Evolutionary conservation across 2,797 vertebrate species (phyloP), one percentile per base, ranked within the genome.

Genomic region (Alexandromys oeconomus): DNA sequence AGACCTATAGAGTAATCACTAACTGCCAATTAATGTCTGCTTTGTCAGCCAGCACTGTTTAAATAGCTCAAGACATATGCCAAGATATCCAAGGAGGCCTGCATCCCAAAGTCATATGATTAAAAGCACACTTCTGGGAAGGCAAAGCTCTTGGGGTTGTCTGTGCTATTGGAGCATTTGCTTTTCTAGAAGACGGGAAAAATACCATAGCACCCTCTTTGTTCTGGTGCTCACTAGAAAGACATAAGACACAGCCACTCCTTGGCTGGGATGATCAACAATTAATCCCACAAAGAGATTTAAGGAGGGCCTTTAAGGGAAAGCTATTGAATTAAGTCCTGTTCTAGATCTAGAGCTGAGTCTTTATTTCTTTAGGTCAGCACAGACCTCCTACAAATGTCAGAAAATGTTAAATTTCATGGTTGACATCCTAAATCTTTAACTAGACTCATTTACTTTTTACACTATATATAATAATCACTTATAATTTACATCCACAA

Each of bases 21-120:
- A 87, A 95, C 78, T 95, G 96, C 84, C 96, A 96, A 79, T 96
- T 95, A 97, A 79, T 9, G 31, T 84, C 79, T 27, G 63, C 76
- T 95, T 92, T 93, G 92, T 97, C 93, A 96, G 91, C 92, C 93
- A 86, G 31, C 0, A 46, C 67, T 81, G 34, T 82, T 97, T 89
- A 91, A 97, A 97, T 89, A 89, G 23, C 87, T 57, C 40, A 92
- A 74, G 91, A 92, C 84, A 95, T 40, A 95, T 79, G 89, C 92
- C 91, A 92, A 82, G 73, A 46, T 93, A 59, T 48, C 79, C 82
- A 77, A 51, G 51, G 63, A 95, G 89, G 86, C 48, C 73, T 81
- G 31, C 63, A 65, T 51, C 93, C 88, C 71, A 89, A 95, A 95
- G 96, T 96, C 90, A 5, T 93, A 97, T 89, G 78, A 87, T 97